Evolutionary conservation across 2,113 vertebrate genomes (phyloP).

Genomic region (Esox niger): DNA sequence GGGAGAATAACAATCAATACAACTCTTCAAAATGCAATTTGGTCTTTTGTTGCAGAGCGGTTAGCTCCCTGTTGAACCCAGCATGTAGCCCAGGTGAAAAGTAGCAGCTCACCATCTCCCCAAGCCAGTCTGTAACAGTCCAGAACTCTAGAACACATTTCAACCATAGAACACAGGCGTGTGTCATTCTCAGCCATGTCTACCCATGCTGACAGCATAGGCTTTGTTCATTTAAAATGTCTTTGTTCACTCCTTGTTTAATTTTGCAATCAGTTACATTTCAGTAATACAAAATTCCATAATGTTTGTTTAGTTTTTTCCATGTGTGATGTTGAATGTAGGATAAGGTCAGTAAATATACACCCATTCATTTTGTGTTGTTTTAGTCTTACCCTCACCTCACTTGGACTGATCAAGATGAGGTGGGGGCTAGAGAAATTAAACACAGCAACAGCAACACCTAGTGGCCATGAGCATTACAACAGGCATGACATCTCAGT

Average conservation of each 20-base stretch:
- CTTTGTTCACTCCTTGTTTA: neutral
- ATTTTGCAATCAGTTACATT: slow-evolving; percentile 3
- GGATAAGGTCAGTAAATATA: neutral
- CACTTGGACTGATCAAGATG: neutral
- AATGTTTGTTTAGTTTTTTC: neutral
- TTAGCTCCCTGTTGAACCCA: neutral
- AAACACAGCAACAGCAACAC: slow-evolving; percentile 62
- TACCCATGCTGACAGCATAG: neutral
- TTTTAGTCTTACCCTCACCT: neutral
- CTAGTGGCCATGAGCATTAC: slow-evolving; percentile 58
- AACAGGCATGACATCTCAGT: neutral
- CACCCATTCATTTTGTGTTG: neutral
- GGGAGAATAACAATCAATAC: no score
- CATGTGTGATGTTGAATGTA: neutral
- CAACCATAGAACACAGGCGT: neutral
- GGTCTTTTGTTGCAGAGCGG: neutral
- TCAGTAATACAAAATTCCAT: neutral
- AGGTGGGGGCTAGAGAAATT: neutral
- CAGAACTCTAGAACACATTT: neutral
- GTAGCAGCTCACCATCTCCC: neutral
- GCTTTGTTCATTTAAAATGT: neutral
- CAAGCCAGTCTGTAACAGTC: neutral
- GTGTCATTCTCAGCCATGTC: neutral
- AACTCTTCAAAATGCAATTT: no score
- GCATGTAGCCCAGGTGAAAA: neutral